Percentiles rank a stretch among this genome's conserved stretches.
Conservation (phyloP, 37 sponge, comb jelly and placozoan species). For the Mnemiopsis leidyi region DNA sequence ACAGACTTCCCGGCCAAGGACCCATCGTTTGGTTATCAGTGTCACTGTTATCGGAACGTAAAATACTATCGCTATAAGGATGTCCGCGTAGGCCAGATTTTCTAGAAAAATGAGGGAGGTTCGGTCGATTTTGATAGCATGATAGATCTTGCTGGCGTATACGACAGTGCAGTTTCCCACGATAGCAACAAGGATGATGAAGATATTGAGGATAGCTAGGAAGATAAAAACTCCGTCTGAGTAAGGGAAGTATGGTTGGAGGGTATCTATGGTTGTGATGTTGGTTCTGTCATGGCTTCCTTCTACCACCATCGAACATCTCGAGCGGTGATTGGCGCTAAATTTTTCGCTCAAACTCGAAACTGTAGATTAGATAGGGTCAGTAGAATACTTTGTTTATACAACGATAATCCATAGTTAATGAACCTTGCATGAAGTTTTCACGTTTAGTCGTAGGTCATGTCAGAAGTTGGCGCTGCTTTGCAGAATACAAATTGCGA, state of each 20-base stretch:
- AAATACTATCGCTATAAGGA: neutral
- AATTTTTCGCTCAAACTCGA: no score
- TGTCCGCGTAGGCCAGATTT: neutral
- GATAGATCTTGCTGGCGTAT: neutral
- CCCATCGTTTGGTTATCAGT: neutral
- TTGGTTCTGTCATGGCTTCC: neutral
- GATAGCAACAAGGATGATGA: neutral
- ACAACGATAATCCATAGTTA: no score
- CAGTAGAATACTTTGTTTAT: no score
- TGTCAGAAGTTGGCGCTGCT: no score
- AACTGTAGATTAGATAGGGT: no score
- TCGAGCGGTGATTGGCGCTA: no score
- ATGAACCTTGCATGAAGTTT: no score
- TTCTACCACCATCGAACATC: neutral
- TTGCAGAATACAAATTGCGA: no score
- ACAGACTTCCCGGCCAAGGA: neutral
- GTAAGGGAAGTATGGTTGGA: neutral
- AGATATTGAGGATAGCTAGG: neutral
- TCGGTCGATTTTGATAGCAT: neutral
- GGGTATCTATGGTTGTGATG: neutral
- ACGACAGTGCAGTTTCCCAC: neutral
- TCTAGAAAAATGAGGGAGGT: neutral
- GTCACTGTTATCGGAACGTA: constrained; percentile 26
- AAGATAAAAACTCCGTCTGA: neutral
- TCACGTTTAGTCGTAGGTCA: no score